A percentile compares a stretch with the other conserved stretches of the same genome.
These are phyloP conservation scores for Eustalomyia histrio DNA, from an alignment of 2,888 invertebrate species.

Conservation along the genomic window DNA sequence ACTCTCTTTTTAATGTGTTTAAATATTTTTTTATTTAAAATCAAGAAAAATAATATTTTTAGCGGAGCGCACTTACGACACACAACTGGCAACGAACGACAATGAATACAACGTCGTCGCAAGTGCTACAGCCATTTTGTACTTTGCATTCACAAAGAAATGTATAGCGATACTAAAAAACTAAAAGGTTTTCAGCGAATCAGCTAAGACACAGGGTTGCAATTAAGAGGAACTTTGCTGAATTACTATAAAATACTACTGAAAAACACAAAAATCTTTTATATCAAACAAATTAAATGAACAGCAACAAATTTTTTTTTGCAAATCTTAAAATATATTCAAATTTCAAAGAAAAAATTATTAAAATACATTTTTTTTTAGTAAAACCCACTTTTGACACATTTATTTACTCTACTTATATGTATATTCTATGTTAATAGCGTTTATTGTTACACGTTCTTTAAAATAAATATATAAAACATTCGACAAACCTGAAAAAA, in stretches of 20 bases:
- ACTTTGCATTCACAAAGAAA: conserved; percentile 66
- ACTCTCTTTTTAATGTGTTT: conserved; percentile 48
- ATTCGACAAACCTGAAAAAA: too few species aligned
- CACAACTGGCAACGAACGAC: conserved; percentile 71
- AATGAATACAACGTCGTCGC: conserved; percentile 70
- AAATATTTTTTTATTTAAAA: conserved; percentile 50
- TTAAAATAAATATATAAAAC: too few species aligned
- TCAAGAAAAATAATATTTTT: conserved; percentile 59
- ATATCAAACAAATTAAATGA: too few species aligned
- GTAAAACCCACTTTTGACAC: not conserved
- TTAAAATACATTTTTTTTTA: not conserved
- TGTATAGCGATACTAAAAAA: conserved; percentile 48
- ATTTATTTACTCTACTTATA: not conserved
- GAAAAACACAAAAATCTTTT: conserved; percentile 2
- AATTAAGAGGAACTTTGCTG: conserved; percentile 29
- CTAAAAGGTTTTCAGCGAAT: conserved; percentile 53
- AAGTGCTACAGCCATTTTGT: conserved; percentile 71
- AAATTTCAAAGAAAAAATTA: too few species aligned
- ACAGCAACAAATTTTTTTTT: too few species aligned
- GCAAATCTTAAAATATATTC: too few species aligned
- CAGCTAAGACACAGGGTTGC: conserved; percentile 50
- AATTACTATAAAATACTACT: conserved; percentile 13
- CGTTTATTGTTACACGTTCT: not conserved
- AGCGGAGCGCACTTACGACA: conserved; percentile 69
- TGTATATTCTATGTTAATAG: not conserved